A percentile compares a stretch with the other conserved stretches of the same genome.
Conservation (phyloP, 2,113 vertebrate species). For the Pipa parva region DNA sequence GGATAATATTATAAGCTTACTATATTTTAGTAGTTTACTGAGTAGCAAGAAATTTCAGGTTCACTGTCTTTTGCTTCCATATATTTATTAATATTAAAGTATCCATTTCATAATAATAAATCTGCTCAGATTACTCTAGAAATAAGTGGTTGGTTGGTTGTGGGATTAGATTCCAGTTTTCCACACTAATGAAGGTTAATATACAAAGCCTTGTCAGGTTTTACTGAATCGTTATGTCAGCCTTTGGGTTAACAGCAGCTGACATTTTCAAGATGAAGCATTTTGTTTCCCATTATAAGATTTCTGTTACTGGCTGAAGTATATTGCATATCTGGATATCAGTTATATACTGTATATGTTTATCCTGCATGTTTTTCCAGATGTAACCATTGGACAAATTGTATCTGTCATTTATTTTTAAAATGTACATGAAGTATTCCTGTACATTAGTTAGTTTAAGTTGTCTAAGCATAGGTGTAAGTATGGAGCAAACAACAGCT, state of each 20-base stretch:
- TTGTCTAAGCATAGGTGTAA: background rate
- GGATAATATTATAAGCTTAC: no score
- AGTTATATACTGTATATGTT: background rate
- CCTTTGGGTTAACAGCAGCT: slow-evolving; percentile 2
- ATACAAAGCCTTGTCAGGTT: background rate
- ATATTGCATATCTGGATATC: background rate
- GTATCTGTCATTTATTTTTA: background rate
- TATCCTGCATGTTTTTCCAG: no score
- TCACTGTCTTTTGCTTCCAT: background rate
- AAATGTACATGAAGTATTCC: background rate
- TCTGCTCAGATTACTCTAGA: background rate
- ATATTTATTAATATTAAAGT: slow-evolving; percentile 5
- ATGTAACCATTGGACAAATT: background rate
- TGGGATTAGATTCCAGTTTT: slow-evolving; percentile 1
- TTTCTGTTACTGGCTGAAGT: no score
- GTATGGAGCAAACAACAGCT: background rate
- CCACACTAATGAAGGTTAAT: slow-evolving; percentile 24
- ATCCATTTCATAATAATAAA: slow-evolving; percentile 6
- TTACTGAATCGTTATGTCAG: slow-evolving; percentile 14
- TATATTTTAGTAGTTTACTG: no score
- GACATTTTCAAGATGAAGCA: slow-evolving; percentile 9
- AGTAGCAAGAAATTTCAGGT: no score
- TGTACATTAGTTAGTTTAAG: background rate
- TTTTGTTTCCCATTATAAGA: background rate
- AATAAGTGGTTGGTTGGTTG: slow-evolving; percentile 8